Percentiles rank a stretch among this genome's conserved stretches.
Conservation (phyloP, 2,888 invertebrate genomes). For the Acrocyrtus sp. region DNA sequence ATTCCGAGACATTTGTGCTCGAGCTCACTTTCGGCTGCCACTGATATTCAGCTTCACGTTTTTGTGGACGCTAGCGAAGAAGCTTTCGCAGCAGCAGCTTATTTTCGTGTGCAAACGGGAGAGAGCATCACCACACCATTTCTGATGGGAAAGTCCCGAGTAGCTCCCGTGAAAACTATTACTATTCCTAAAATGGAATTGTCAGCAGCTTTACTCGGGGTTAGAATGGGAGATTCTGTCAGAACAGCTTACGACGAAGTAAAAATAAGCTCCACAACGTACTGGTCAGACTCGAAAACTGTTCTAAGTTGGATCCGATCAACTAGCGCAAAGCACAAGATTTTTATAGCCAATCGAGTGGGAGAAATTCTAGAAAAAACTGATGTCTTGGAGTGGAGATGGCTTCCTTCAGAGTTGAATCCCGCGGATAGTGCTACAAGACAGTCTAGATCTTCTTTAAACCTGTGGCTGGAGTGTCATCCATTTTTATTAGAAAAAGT, state of each 20-base stretch:
- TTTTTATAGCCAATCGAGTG: conserved; percentile 54
- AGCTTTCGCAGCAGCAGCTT: conserved; percentile 47
- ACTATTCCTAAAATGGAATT: conserved; percentile 59
- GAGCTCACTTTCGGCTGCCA: neutral
- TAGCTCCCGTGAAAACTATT: conserved; percentile 48
- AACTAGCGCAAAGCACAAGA: conserved; percentile 29
- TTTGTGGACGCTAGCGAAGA: conserved; percentile 53
- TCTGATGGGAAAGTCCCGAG: conserved; percentile 49
- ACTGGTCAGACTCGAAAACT: conserved; percentile 53
- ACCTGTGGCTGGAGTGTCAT: conserved; percentile 59
- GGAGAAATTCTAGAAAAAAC: conserved; percentile 51
- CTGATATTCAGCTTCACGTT: conserved; percentile 40
- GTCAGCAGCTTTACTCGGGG: conserved; percentile 56
- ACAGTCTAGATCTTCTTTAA: conserved; percentile 17
- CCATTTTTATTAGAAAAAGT: conserved; percentile 40
- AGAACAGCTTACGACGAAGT: neutral
- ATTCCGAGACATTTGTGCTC: conserved; percentile 24
- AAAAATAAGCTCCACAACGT: neutral
- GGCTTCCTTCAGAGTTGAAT: conserved; percentile 57
- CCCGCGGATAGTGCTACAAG: conserved; percentile 59
- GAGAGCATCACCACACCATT: conserved; percentile 17
- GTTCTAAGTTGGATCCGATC: conserved; percentile 56
- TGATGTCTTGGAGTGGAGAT: conserved; percentile 44
- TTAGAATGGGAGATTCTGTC: conserved; percentile 11
- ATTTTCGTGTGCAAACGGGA: conserved; percentile 31